Evolutionary conservation across 30 jellyfish, hydroid and myxozoan genomes (phyloP).

Genomic region (Aurelia sp.): DNA sequence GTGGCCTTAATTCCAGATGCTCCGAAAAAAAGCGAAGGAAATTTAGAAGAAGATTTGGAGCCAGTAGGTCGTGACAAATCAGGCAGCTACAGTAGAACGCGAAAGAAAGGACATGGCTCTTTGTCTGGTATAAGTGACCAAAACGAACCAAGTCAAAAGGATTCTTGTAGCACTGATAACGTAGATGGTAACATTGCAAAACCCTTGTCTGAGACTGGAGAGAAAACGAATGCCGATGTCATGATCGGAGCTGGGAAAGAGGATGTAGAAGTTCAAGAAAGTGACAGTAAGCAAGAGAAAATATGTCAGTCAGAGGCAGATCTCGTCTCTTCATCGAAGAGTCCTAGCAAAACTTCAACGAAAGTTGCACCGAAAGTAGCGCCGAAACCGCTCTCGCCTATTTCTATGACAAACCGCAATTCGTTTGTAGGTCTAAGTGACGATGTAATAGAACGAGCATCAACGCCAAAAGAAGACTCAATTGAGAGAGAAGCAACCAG

Average conservation of each 20-base stretch:
- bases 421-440: neutral
- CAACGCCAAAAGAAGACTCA: neutral
- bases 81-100: neutral
- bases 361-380: constrained; percentile 56
- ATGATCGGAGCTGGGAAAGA: no score
- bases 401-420: neutral
- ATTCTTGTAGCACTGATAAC: no score
- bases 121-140: neutral
- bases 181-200: no score
- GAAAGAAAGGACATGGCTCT: neutral
- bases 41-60: neutral
- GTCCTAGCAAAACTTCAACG: neutral
- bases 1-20: constrained; percentile 9
- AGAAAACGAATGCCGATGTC: no score
- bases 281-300: neutral
- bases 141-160: neutral
- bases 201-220: no score
- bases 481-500: no score
- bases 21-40: neutral
- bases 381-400: constrained; percentile 57
- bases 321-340: no score
- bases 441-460: neutral
- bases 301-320: neutral
- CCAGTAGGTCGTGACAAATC: neutral
- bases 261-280: neutral